phyloP scores from a whole-genome alignment of 2,113 vertebrate species.

The Cervus canadensis region DNA sequence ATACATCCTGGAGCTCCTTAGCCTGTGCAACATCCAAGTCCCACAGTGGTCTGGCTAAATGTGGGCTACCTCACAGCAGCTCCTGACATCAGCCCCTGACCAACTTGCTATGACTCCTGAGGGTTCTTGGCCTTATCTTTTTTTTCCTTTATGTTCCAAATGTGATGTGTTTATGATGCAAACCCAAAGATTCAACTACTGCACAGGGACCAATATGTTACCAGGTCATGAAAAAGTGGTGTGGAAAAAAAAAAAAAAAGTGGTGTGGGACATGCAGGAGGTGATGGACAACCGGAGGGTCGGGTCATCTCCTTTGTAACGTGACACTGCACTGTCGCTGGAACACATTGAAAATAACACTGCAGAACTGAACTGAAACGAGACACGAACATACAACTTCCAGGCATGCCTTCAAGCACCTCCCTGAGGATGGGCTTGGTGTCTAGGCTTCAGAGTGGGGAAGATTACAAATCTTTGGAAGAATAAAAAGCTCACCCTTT shows the following conservation, averaged over 20 bases:
- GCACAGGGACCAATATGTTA: not conserved
- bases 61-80: too few species aligned
- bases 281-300: not conserved
- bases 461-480: not conserved
- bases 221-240: not conserved
- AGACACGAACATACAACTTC: not conserved
- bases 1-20: not conserved
- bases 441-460: not conserved
- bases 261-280: not conserved
- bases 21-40: not conserved
- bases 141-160: not conserved
- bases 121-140: not conserved
- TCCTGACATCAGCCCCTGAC: not conserved
- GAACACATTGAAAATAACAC: not conserved
- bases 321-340: not conserved
- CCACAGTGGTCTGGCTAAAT: not conserved
- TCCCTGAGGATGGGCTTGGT: not conserved
- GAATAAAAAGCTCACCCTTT: not conserved
- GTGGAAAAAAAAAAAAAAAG: not conserved
- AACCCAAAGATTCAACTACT: not conserved
- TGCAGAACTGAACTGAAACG: not conserved
- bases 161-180: not conserved
- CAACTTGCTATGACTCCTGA: too few species aligned
- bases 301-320: not conserved
- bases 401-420: not conserved